Conservation (phyloP, 2,888 invertebrate species). For the Cosmia pyralina region DNA sequence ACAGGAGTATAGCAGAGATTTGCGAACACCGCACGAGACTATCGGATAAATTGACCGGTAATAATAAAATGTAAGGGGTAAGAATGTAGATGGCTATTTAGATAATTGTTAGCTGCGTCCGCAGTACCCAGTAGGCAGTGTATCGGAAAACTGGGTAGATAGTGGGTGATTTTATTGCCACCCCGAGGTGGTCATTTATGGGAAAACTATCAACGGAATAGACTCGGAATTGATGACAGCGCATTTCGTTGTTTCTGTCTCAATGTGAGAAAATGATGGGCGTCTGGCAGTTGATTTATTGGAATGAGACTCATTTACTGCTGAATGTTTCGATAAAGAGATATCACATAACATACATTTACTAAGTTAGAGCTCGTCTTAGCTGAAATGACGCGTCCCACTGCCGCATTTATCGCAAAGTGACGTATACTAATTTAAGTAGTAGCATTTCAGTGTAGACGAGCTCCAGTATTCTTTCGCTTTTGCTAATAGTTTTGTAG, state of each 20-base stretch:
- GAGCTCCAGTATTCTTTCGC: no score
- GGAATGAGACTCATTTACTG: constrained; percentile 50
- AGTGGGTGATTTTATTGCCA: constrained; percentile 85
- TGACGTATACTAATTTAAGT: no score
- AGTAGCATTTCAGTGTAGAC: no score
- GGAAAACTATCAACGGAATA: constrained; percentile 86
- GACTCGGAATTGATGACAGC: constrained; percentile 82
- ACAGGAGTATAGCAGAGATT: constrained; percentile 86
- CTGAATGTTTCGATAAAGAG: constrained; percentile 16
- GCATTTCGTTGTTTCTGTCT: constrained; percentile 80
- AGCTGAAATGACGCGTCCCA: no score
- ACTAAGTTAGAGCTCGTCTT: neutral
- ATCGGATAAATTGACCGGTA: constrained; percentile 90
- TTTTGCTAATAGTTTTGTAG: no score
- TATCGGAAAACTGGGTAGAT: constrained; percentile 88
- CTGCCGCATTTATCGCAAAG: no score
- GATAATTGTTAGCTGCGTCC: constrained; percentile 89
- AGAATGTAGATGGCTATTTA: constrained; percentile 91
- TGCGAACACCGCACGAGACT: constrained; percentile 79
- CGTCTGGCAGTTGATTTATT: constrained; percentile 69
- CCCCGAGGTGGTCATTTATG: constrained; percentile 88
- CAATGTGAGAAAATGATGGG: constrained; percentile 74
- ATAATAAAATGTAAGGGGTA: constrained; percentile 91
- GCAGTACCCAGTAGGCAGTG: constrained; percentile 81
- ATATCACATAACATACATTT: constrained; percentile 1